Evolutionary conservation across 2,888 invertebrate species (phyloP), one percentile per base, ranked within the genome.

Genomic region (Pogonocherus hispidulus): DNA sequence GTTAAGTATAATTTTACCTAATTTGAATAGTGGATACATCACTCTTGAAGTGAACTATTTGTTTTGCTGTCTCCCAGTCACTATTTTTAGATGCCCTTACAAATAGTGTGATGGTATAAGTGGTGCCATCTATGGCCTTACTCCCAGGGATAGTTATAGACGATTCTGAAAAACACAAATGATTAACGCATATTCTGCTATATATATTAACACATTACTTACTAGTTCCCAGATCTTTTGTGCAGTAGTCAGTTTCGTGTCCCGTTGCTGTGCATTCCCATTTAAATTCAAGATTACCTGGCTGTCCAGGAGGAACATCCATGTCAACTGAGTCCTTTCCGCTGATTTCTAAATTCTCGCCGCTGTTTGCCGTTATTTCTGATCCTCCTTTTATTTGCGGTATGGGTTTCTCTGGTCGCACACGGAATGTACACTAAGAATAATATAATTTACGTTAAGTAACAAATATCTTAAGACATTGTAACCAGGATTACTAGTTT

Each of bases 321-420:
- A 63, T 62, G 44, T 71, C 68, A 41, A 67, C 63, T 0, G 71
- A 71, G 1, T 46, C 35, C 6, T 22, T 44, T n/a, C 62, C 71
- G 27, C 64, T 51, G 27, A 69, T 11, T 35, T 18, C 11, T 6
- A 67, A 54, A n/a, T 63, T 37, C 37, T 60, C 37, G 0, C 37
- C 52, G 22, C 46, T 51, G 27, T 56, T 37, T 8, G 57, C 63
- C 14, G 67, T 62, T 16, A 56, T 52, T 41, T 57, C 54, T 6
- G 51, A 51, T 1, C 71, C 71, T n/a, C 71, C 69, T 18, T 18
- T 41, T 62, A 71, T 62, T 16, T 56, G 49, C 0, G 71, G 67
- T 18, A 69, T 44, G 9, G 71, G 71, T 18, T 55, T 18, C 49
- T 69, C 71, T 14, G 55, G 9, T 11, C 47, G 35, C 1, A 69